Percentiles rank a stretch among this genome's conserved stretches.
Conservation (phyloP, 2,113 vertebrate genomes). For the Alouatta palliata region DNA sequence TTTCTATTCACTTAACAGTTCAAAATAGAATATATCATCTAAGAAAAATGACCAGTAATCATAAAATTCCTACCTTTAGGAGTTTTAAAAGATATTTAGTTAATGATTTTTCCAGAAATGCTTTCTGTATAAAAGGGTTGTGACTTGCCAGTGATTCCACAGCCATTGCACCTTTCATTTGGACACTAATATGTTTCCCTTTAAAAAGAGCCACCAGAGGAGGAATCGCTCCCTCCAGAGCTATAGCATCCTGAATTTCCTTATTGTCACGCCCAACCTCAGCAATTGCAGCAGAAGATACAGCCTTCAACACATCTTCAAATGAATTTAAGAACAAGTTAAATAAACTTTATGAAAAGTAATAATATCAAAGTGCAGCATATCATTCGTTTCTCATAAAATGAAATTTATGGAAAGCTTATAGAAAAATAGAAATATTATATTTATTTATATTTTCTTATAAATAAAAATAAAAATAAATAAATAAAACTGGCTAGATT, state of each 20-base stretch:
- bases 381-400: not conserved
- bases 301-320: constrained; percentile 82
- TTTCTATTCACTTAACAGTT: not conserved
- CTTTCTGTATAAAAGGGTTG: constrained; percentile 83
- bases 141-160: constrained; percentile 82
- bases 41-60: not conserved
- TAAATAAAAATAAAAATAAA: not conserved
- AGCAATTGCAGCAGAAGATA: constrained; percentile 82
- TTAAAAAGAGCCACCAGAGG: constrained; percentile 82
- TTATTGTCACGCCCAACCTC: constrained; percentile 81
- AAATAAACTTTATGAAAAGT: not conserved
- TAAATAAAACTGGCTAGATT: constrained; percentile 41
- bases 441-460: no score
- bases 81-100: constrained; percentile 83
- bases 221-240: constrained; percentile 74
- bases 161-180: constrained; percentile 85
- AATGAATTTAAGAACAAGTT: constrained; percentile 21
- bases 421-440: not conserved
- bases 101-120: constrained; percentile 81
- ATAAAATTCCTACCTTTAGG: constrained; percentile 82
- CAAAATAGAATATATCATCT: not conserved
- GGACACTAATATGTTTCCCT: constrained; percentile 79
- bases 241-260: constrained; percentile 82
- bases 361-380: not conserved
- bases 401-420: not conserved